These are phyloP conservation scores for Petrosia ficiformis DNA, from an alignment of 37 sponge, comb jelly and placozoan species.

Conservation along the genomic window DNA sequence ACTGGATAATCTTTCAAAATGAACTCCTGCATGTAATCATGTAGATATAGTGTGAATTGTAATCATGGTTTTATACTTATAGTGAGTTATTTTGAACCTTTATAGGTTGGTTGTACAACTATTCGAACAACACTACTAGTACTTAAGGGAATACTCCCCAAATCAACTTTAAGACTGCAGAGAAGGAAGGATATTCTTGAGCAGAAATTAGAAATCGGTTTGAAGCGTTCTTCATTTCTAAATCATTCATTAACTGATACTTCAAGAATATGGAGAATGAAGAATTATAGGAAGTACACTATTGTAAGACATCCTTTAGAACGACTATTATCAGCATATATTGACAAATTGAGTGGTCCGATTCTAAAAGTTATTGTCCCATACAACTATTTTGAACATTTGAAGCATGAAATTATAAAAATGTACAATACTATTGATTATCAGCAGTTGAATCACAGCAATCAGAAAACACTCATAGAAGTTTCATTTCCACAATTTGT, in stretches of 20 bases:
- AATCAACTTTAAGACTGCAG: background rate
- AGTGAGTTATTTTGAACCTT: too few species aligned
- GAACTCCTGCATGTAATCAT: too few species aligned
- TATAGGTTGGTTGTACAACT: conserved; percentile 36
- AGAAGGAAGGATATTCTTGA: background rate
- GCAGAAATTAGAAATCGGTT: background rate
- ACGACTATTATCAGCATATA: conserved; percentile 39
- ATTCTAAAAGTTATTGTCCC: background rate
- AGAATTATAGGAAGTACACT: conserved; percentile 19
- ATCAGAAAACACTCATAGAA: background rate
- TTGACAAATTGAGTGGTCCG: conserved; percentile 21
- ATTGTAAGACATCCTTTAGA: conserved; percentile 49
- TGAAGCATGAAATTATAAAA: background rate
- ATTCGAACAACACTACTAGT: conserved; percentile 18
- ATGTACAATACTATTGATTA: background rate
- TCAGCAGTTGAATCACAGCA: background rate
- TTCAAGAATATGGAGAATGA: conserved; percentile 8
- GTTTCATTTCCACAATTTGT: conserved; percentile 24
- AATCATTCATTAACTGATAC: conserved; percentile 8
- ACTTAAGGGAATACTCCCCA: background rate
- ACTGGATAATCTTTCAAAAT: too few species aligned
- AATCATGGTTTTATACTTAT: too few species aligned
- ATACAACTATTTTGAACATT: conserved; percentile 3
- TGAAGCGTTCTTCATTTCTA: conserved; percentile 9
- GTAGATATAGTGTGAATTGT: too few species aligned